Conservation (phyloP, 2,888 invertebrate genomes). For the Caenorhabditis sp. region DNA sequence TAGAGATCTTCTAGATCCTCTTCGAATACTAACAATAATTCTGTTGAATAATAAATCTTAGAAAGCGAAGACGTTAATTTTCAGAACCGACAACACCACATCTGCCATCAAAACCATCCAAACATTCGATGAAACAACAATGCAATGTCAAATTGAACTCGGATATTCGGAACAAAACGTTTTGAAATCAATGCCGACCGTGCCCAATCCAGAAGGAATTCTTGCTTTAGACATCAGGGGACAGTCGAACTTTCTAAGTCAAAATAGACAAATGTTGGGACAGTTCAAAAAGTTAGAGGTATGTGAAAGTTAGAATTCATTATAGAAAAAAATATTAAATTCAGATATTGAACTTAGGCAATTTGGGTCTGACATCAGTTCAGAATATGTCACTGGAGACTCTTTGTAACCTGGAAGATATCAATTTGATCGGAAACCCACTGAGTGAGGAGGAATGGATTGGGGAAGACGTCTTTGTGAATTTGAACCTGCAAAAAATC, state of each 20-base stretch:
- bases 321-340: neutral
- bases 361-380: slow-evolving; percentile 21
- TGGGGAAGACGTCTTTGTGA: slow-evolving; percentile 23
- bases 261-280: neutral
- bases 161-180: neutral
- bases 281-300: slow-evolving; percentile 37
- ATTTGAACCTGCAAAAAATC: slow-evolving; percentile 27
- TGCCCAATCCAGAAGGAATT: slow-evolving; percentile 20
- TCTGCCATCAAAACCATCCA: slow-evolving; percentile 1
- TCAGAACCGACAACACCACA: neutral
- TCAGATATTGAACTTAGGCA: slow-evolving; percentile 36
- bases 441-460: slow-evolving; percentile 21
- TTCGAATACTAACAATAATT: too few species aligned
- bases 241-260: slow-evolving; percentile 26
- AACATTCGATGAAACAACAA: slow-evolving; percentile 11
- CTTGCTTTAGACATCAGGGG: slow-evolving; percentile 42
- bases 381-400: slow-evolving; percentile 30
- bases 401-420: slow-evolving; percentile 23
- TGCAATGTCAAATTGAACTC: slow-evolving; percentile 8
- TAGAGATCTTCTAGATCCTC: neutral
- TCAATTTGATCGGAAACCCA: slow-evolving; percentile 31
- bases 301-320: neutral
- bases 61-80: neutral
- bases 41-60: too few species aligned
- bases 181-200: slow-evolving; percentile 11